Base-by-base conservation (phyloP, 1,140 invertebrate species). In the Penaeus chinensis region DNA sequence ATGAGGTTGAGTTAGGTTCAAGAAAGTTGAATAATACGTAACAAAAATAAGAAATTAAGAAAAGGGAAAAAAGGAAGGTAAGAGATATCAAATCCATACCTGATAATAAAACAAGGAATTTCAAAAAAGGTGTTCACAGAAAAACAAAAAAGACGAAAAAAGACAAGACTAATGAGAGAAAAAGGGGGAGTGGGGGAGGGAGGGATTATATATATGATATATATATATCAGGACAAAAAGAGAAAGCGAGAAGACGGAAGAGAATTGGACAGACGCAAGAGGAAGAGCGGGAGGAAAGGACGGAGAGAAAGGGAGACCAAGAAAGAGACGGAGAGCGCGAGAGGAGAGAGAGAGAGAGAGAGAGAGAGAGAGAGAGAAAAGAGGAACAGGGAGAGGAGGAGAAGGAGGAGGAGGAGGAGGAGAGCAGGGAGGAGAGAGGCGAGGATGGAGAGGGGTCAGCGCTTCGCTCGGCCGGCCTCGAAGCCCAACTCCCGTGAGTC, bases 391-490 rank as follows among this genome's bases (percentile, higher is more conserved):
- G n/a, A 24, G 76, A 42, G 27, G 76, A 42, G 42, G 61, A 27
- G 27, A 7, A 69, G 19, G 24, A 47, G 62, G 54, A 60, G 62
- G 42, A 24, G 61, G 22, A 42, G 32, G 47, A 62, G 24, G 24
- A 22, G n/a, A 32, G 13, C 47, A 66, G 63, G 32, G 61, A 20
- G 24, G 32, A n/a, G 65, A 24, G 32, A 18, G 27, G 42, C 13
- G 32, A 47, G 37, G 1, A 32, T n/a, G 62, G 61, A 78, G 27
- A n/a, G 27, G 69, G 69, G 76, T 32, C 19, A 27, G 42, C 27
- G 79, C 69, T 62, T 60, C 24, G 78, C 66, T 76, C 54, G 78
- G 78, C 66, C 78, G 66, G 85, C 76, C 79, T 69, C 22, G 66
- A 54, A 11, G 16, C 54, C 54, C 79, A 65, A 54, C 79, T 69